Conservation (phyloP, 2,113 vertebrate genomes). For the Gallinago media region DNA sequence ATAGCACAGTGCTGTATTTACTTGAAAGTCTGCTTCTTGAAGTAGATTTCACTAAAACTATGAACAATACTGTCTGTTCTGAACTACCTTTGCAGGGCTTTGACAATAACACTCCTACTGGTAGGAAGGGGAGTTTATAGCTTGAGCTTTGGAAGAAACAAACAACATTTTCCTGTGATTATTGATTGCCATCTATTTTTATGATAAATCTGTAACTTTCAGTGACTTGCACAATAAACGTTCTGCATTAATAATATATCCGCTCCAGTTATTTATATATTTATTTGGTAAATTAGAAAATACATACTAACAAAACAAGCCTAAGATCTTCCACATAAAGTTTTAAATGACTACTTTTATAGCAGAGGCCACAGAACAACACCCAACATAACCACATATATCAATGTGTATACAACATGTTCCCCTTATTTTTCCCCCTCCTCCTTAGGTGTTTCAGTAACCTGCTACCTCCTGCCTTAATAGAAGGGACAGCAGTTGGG, state of each 20-base stretch:
- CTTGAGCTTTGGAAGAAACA: conserved; percentile 47
- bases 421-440: neutral
- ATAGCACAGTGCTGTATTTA: neutral
- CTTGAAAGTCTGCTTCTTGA: conserved; percentile 1
- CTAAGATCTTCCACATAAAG: conserved; percentile 8
- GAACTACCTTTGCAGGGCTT: neutral
- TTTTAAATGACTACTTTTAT: neutral
- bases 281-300: conserved; percentile 45
- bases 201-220: conserved; percentile 45
- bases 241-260: conserved; percentile 13
- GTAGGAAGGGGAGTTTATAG: conserved; percentile 16
- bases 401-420: neutral
- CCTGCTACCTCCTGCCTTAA: neutral
- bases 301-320: neutral
- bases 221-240: neutral
- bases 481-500: neutral
- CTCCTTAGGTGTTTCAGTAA: neutral
- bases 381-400: neutral
- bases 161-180: conserved; percentile 43
- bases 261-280: conserved; percentile 9
- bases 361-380: neutral
- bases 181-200: conserved; percentile 58
- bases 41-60: conserved; percentile 12
- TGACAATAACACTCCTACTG: neutral
- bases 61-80: neutral